Percentiles rank a stretch among this genome's conserved stretches.
Evolutionary conservation across 1,140 invertebrate genomes (phyloP).

Genomic region (Marisa cornuarietis): DNA sequence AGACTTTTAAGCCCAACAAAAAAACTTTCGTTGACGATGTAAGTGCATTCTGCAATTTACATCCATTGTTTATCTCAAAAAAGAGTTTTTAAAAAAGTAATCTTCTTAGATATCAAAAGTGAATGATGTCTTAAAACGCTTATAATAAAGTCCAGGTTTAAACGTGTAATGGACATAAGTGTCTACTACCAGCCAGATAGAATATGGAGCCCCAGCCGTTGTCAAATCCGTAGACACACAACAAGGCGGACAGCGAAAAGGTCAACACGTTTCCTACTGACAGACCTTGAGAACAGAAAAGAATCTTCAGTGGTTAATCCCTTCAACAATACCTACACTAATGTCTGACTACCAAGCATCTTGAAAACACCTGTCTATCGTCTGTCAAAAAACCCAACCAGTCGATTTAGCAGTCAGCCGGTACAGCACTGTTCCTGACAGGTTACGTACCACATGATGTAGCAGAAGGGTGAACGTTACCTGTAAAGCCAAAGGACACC

Average conservation of each 20-base stretch:
- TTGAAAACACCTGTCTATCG: too few relatives aligned
- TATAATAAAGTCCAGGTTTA: neutral
- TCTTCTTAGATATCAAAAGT: neutral
- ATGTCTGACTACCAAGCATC: too few relatives aligned
- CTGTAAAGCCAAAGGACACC: slow-evolving; percentile 49
- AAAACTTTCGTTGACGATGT: neutral
- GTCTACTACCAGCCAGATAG: too few relatives aligned
- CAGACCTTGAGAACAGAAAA: neutral
- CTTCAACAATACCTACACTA: too few relatives aligned
- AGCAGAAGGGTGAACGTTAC: slow-evolving; percentile 27
- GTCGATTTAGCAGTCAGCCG: too few relatives aligned
- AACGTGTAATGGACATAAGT: neutral
- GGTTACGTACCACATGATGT: too few relatives aligned
- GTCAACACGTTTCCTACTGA: neutral
- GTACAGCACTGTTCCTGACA: neutral
- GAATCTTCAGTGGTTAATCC: too few relatives aligned
- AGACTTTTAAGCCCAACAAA: neutral
- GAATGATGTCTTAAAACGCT: neutral
- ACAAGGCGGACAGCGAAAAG: neutral
- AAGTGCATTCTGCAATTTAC: neutral
- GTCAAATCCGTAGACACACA: neutral
- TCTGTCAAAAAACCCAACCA: neutral
- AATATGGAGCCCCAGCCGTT: neutral
- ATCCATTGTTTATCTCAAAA: neutral
- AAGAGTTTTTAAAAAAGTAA: neutral